Conservation (phyloP, 2,888 invertebrate genomes). For the Cryptophagus acutangulus region DNA sequence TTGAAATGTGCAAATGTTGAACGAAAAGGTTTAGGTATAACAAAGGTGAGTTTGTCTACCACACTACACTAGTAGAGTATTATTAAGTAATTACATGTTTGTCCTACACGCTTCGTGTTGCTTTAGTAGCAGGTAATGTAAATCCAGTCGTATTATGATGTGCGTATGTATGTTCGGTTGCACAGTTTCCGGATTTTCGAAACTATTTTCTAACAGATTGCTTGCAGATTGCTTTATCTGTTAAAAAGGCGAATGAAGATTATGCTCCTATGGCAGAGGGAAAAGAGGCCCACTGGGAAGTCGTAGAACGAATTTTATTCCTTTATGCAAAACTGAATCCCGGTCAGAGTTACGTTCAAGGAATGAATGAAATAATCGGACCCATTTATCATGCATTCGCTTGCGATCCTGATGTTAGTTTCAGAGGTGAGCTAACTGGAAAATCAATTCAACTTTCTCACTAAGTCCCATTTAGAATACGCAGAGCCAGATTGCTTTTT, state of each 20-base stretch:
- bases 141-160: background rate
- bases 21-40: slow-evolving; percentile 80
- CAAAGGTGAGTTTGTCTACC: slow-evolving; percentile 62
- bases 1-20: slow-evolving; percentile 85
- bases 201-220: background rate
- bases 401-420: slow-evolving; percentile 74
- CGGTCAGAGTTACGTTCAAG: slow-evolving; percentile 93
- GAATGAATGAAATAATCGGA: slow-evolving; percentile 99
- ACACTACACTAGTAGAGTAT: background rate
- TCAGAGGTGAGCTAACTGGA: slow-evolving; percentile 58
- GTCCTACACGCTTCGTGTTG: slow-evolving; percentile 25
- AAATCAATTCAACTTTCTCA: background rate
- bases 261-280: slow-evolving; percentile 84
- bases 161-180: too few species aligned
- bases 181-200: too few species aligned
- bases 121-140: slow-evolving; percentile 35
- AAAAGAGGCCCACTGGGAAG: slow-evolving; percentile 97
- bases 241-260: slow-evolving; percentile 72
- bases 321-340: slow-evolving; percentile 97
- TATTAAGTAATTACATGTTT: slow-evolving; percentile 10
- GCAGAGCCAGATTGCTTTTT: slow-evolving; percentile 98
- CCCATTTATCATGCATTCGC: slow-evolving; percentile 98
- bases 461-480: slow-evolving; percentile 57
- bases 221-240: slow-evolving; percentile 61
- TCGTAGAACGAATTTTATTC: slow-evolving; percentile 93